Evolutionary conservation across 1,140 invertebrate species (phyloP).

Genomic region (Sycobia sp.): DNA sequence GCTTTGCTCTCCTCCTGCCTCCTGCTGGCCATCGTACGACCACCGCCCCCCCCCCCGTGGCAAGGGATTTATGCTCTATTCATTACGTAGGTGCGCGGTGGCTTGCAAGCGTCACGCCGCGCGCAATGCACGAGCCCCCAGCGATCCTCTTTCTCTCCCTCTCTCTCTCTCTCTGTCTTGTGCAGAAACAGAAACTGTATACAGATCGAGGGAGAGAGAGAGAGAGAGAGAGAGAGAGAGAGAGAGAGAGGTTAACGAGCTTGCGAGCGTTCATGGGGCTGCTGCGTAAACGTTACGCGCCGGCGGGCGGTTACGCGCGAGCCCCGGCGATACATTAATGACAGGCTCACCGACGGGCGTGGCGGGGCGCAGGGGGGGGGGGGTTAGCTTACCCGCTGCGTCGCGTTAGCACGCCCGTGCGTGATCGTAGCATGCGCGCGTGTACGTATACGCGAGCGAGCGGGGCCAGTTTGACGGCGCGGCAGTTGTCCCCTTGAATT

Average conservation of each 20-base stretch:
- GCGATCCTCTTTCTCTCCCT: too few species aligned
- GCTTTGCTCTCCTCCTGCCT: too few species aligned
- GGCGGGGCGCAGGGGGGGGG: constrained; percentile 11
- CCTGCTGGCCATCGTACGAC: too few species aligned
- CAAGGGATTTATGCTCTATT: constrained; percentile 53
- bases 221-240: too few species aligned
- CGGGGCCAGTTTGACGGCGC: constrained; percentile 47
- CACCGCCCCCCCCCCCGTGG: too few species aligned
- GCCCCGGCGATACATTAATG: constrained; percentile 52
- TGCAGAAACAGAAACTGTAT: too few species aligned
- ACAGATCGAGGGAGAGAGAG: too few species aligned
- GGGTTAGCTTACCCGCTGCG: constrained; percentile 49
- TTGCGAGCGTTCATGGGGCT: neutral
- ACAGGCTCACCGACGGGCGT: constrained; percentile 40
- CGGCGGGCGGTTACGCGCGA: neutral
- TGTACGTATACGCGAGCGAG: constrained; percentile 5
- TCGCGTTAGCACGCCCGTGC: constrained; percentile 39
- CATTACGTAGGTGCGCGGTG: constrained; percentile 41
- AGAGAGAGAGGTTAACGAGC: too few species aligned
- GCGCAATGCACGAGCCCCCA: constrained; percentile 39
- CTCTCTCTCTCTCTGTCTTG: too few species aligned
- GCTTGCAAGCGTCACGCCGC: constrained; percentile 25
- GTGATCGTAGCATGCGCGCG: neutral
- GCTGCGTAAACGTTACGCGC: constrained; percentile 14
- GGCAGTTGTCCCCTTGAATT: constrained; percentile 47